Base-by-base conservation (phyloP, 2,888 invertebrate species). In the Sclerodermus sp. region DNA sequence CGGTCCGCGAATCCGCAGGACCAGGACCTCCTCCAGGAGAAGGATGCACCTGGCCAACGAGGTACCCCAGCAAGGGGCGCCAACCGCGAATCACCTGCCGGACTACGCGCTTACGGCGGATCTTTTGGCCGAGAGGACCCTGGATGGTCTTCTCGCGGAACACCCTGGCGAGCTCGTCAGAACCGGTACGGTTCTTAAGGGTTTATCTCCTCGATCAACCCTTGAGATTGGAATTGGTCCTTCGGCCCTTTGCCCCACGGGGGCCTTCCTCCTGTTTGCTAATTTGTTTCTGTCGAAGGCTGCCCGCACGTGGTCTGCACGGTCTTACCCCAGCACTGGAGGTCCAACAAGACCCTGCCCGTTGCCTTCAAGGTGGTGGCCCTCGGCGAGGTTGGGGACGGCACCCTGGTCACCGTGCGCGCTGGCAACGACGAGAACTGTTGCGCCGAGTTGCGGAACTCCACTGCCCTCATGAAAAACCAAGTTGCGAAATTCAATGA, bases 351-450 rank as follows among this genome's bases (percentile, higher is more conserved):
- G 81, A 96, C 96, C 10, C 82, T 98, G 46, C 97, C 97, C 56
- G 88, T 93, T 58, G 94, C 95, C 45, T 98, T 98, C 82, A 94
- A 95, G 81, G 95, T 96, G 68, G 88, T 96, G 47, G 91, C 94
- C 0, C 82, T 96, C 45, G 94, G 95, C 10, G 95, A 96, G 68
- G 89, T 96, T 42, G 87, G 90, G 63, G 96, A 97, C 79, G 96
- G 96, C 32, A 97, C 97, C 14, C 84, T 93, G 78, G 96, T 97
- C 60, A 92, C 93, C 14, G 90, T 98, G 46, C 82, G 89, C 47
- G 97, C 96, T 17, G 97, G 97, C 17, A 98, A 98, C 79, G 97
- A 98, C 76, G 96, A 98, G 80, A 97, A 96, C 81, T 94, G 89
- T 77, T 93, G 92, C 71, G 96, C 94, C 1, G 96, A 98, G 77